phyloP scores from a whole-genome alignment of 2,113 vertebrate species.

The Nannobrachium achirus region DNA sequence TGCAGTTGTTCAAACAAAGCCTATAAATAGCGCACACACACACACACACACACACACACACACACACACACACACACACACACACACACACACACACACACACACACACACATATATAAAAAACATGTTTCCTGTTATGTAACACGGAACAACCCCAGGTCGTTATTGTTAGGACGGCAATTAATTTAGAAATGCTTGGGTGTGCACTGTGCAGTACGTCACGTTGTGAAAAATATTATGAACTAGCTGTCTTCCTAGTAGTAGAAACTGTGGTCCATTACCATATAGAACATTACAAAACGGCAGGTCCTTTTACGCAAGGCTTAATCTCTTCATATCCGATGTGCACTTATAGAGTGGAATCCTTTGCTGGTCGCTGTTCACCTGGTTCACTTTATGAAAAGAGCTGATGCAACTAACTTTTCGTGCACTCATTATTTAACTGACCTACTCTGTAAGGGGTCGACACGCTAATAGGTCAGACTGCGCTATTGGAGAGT shows the following conservation, averaged over 20 bases:
- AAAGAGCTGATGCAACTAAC: too few species aligned
- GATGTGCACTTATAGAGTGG: too few species aligned
- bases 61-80: constrained; percentile 52
- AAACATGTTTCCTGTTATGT: constrained; percentile 57
- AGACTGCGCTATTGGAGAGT: not conserved
- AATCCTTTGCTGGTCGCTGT: too few species aligned
- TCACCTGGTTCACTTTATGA: too few species aligned
- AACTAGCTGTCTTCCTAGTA: too few species aligned
- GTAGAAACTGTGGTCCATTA: too few species aligned
- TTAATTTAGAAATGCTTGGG: constrained; percentile 31
- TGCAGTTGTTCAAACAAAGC: constrained; percentile 34
- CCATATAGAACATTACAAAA: too few species aligned
- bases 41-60: constrained; percentile 56
- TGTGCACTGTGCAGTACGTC: constrained; percentile 26
- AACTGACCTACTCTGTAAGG: not conserved
- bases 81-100: constrained; percentile 56
- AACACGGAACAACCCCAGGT: constrained; percentile 52
- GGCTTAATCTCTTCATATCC: too few species aligned
- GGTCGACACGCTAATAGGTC: not conserved
- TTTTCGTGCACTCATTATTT: too few species aligned
- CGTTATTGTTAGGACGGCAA: constrained; percentile 33
- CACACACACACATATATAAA: constrained; percentile 56
- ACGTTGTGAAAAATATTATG: not conserved
- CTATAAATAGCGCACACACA: constrained; percentile 67
- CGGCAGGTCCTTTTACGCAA: too few species aligned